phyloP scores from a whole-genome alignment of 2,888 invertebrate species.

The Epirrita christyi region DNA sequence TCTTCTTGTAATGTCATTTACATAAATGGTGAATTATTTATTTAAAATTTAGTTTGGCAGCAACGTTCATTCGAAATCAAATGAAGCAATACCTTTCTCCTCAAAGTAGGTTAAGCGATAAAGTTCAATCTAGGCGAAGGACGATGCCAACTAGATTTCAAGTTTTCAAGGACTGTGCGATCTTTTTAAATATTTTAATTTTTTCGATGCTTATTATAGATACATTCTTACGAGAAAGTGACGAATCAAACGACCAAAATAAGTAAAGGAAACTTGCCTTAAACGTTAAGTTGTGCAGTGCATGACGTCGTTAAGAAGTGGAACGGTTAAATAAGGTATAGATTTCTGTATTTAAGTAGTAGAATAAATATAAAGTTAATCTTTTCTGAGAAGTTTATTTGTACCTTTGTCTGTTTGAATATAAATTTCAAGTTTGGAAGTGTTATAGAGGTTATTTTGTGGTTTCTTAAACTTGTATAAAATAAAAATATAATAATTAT shows the following conservation, averaged over 20 bases:
- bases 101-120: slow-evolving; percentile 36
- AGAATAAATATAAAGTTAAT: slow-evolving; percentile 26
- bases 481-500: too few species aligned
- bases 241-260: too few species aligned
- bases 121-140: slow-evolving; percentile 54
- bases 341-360: slow-evolving; percentile 25
- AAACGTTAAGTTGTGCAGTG: neutral
- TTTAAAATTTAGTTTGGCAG: neutral
- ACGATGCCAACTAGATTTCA: slow-evolving; percentile 32
- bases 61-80: neutral
- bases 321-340: too few species aligned
- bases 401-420: slow-evolving; percentile 21
- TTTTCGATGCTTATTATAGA: neutral
- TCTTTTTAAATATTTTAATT: slow-evolving; percentile 31
- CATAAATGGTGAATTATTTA: neutral
- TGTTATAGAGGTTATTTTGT: slow-evolving; percentile 6
- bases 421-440: slow-evolving; percentile 12
- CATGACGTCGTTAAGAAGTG: too few species aligned
- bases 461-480: too few species aligned
- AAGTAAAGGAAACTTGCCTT: too few species aligned
- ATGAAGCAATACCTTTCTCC: slow-evolving; percentile 34
- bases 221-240: too few species aligned
- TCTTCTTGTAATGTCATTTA: neutral
- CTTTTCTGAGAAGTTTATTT: slow-evolving; percentile 24
- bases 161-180: slow-evolving; percentile 43